A percentile compares a stretch with the other conserved stretches of the same genome.
Conservation (phyloP, 2,797 vertebrate species). For the Sebastes trivittatus region DNA sequence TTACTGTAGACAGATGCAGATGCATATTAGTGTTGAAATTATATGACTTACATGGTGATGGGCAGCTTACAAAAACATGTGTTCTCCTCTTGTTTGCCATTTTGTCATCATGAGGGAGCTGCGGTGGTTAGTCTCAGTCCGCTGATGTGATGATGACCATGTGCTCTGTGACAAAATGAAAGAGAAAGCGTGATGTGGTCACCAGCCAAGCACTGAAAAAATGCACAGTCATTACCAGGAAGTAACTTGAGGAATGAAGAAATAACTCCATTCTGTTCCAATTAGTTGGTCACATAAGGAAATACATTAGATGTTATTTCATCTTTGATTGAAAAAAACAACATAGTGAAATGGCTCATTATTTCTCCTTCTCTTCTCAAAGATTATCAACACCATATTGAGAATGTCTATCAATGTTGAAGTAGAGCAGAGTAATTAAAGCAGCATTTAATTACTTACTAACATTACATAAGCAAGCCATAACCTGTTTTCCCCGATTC, state of each 20-base stretch:
- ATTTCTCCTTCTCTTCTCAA: neutral
- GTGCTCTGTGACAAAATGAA: constrained; percentile 7
- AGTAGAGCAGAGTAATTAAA: neutral
- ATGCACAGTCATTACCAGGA: constrained; percentile 13
- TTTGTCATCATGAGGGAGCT: neutral
- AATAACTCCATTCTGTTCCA: constrained; percentile 25
- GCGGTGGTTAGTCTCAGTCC: neutral
- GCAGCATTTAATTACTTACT: neutral
- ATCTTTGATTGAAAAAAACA: neutral
- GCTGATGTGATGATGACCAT: constrained; percentile 17
- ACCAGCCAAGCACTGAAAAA: neutral
- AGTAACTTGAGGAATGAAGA: constrained; percentile 25
- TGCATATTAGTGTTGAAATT: neutral
- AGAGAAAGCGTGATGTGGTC: neutral
- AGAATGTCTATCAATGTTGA: neutral
- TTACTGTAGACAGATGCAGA: neutral
- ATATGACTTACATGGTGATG: too few species aligned
- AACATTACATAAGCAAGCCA: neutral
- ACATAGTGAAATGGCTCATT: neutral
- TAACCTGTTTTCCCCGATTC: neutral
- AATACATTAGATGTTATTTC: neutral
- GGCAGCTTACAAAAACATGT: too few species aligned
- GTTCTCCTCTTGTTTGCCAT: too few species aligned
- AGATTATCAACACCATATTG: neutral
- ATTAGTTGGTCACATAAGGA: neutral